phyloP scores from a whole-genome alignment of 2,797 vertebrate genomes.

The Urocyon cinereoargenteus region DNA sequence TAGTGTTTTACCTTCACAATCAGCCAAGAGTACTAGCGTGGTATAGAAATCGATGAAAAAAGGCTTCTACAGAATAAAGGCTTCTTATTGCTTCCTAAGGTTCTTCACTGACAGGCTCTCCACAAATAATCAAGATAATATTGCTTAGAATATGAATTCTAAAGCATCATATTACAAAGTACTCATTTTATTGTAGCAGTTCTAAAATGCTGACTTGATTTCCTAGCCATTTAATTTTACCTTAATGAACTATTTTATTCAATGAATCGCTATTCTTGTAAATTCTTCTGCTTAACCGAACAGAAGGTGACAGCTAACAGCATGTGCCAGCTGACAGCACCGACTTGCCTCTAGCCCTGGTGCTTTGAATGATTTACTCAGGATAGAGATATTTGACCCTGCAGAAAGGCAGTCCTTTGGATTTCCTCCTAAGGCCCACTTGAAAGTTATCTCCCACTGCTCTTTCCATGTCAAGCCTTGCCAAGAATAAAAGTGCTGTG shows the following conservation, averaged over 20 bases:
- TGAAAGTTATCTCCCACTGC: constrained; percentile 45
- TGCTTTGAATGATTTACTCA: not conserved
- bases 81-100: not conserved
- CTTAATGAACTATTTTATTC: constrained; percentile 28
- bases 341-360: not conserved
- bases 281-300: not conserved
- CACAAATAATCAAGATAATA: not conserved
- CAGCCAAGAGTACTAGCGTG: not conserved
- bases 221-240: constrained; percentile 6
- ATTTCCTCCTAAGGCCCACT: not conserved
- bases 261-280: constrained; percentile 7
- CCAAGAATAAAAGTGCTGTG: constrained; percentile 20
- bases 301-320: not conserved
- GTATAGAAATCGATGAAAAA: not conserved
- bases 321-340: not conserved
- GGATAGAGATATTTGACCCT: not conserved
- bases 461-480: not conserved
- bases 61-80: not conserved
- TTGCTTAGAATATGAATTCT: not conserved
- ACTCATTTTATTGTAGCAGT: not conserved
- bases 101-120: not conserved
- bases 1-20: not conserved
- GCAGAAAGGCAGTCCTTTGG: not conserved
- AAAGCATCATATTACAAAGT: not conserved
- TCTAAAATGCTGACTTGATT: constrained; percentile 54